Evolutionary conservation across 1,140 invertebrate species (phyloP).

Genomic region (Apis dorsata): DNA sequence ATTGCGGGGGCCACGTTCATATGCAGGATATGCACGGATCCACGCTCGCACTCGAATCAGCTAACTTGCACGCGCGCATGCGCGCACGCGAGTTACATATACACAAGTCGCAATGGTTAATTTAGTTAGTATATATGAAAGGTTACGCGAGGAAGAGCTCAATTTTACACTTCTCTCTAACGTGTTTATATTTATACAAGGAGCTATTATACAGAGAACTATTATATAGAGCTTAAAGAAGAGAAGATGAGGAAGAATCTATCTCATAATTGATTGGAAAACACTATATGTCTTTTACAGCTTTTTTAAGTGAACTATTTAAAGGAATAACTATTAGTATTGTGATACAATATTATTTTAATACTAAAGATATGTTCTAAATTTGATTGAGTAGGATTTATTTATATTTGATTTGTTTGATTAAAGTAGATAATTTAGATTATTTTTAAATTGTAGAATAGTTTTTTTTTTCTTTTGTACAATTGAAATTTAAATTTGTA

Average conservation of each 20-base stretch:
- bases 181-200: constrained; percentile 16
- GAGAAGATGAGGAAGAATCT: background rate
- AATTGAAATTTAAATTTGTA: no score
- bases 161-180: background rate
- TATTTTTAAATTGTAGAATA: no score
- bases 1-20: constrained; percentile 58
- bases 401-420: no score
- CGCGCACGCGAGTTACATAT: background rate
- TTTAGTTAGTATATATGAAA: constrained; percentile 63
- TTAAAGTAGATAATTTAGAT: no score
- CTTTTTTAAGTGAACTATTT: background rate
- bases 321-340: background rate
- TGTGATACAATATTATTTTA: no score
- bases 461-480: no score
- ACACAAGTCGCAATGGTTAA: constrained; percentile 56
- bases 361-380: no score
- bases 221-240: background rate
- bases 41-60: constrained; percentile 1
- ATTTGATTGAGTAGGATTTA: no score
- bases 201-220: background rate
- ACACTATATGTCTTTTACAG: background rate
- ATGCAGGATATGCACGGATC: constrained; percentile 57
- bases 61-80: background rate
- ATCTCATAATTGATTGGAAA: background rate
- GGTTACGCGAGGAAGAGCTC: constrained; percentile 27